Percentiles rank a stretch among this genome's conserved stretches.
phyloP scores from a whole-genome alignment of 1,140 invertebrate species.

The Aphelinus atriplicis region DNA sequence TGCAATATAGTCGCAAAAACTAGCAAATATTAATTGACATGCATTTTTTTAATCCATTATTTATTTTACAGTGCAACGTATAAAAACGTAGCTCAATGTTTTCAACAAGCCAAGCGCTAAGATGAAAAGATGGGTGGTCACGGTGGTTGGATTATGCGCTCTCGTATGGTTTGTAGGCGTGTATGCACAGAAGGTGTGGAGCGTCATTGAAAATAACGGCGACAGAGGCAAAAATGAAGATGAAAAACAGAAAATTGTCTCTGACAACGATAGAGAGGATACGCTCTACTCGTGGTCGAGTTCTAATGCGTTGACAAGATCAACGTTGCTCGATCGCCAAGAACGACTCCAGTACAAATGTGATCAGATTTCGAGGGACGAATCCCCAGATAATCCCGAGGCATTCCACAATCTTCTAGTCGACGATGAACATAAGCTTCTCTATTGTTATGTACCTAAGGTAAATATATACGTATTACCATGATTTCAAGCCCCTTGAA shows the following conservation, averaged over 20 bases:
- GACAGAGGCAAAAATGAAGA: constrained; percentile 28
- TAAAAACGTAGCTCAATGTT: too few species aligned
- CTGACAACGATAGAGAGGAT: constrained; percentile 35
- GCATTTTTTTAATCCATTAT: too few species aligned
- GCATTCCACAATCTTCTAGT: constrained; percentile 81
- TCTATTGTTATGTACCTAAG: constrained; percentile 95
- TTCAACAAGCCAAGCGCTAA: neutral
- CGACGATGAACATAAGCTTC: constrained; percentile 80
- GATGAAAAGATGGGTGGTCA: constrained; percentile 33
- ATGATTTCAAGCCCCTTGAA: constrained; percentile 12
- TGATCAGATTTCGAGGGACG: constrained; percentile 62
- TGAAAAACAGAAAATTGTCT: constrained; percentile 35
- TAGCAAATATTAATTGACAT: too few species aligned
- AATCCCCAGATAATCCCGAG: constrained; percentile 58
- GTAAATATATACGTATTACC: constrained; percentile 60
- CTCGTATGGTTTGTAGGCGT: neutral
- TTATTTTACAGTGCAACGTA: too few species aligned
- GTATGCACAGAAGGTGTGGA: constrained; percentile 27
- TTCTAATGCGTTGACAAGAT: constrained; percentile 58
- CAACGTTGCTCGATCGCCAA: constrained; percentile 68
- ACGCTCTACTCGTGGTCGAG: constrained; percentile 53
- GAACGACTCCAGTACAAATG: constrained; percentile 76
- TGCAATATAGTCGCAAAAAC: too few species aligned
- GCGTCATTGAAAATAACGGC: constrained; percentile 21
- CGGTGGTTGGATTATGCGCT: neutral